Base-by-base conservation (phyloP, 2,797 vertebrate genomes). In the Jordanella pulchra region DNA sequence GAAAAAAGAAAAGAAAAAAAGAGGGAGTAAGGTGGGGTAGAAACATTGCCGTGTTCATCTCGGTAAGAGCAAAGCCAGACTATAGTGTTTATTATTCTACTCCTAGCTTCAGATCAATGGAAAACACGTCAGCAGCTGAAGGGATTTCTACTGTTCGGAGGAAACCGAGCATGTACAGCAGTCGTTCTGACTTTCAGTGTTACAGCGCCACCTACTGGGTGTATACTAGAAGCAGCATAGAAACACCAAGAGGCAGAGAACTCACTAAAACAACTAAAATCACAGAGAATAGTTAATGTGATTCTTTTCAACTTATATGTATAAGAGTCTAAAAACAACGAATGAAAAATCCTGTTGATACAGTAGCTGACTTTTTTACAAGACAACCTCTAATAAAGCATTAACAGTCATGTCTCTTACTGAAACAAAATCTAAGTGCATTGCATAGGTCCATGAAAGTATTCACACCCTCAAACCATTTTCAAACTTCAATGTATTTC, bases 191-290 rank as follows among this genome's bases (percentile, higher is more conserved):
- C 69, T 82, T n/a, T 71, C 75, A 69, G 48, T 80, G 81, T 71
- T 76, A 88, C 45, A 82, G 84, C 85, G 63, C 93, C 94, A 91
- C 87, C 94, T 94, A 71, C 83, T 93, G 93, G 89, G 75, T 35
- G 48, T 9, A 75, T 2, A 21, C 4, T 30, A 66, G 35, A 79
- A 86, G 58, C 69, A 73, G 72, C 84, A 56, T 15, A 14, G 1
- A 7, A 7, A 45, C 54, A 7, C 0, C 5, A 1, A 18, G 27
- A 25, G 54, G 68, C 21, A 53, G 3, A n/a, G 39, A 17, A 67
- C 65, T 56, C n/a, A 48, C 35, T 55, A 47, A 3, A 23, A 21
- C 53, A 14, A 45, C n/a, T 64, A 18, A 18, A 47, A 18, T 44
- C 14, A 7, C 3, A 21, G n/a, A 10, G 4, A 35, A 54, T 11